Evolutionary conservation across 2,888 invertebrate species (phyloP), one percentile per base, ranked within the genome.

Genomic region (Ephialtes manifestator): DNA sequence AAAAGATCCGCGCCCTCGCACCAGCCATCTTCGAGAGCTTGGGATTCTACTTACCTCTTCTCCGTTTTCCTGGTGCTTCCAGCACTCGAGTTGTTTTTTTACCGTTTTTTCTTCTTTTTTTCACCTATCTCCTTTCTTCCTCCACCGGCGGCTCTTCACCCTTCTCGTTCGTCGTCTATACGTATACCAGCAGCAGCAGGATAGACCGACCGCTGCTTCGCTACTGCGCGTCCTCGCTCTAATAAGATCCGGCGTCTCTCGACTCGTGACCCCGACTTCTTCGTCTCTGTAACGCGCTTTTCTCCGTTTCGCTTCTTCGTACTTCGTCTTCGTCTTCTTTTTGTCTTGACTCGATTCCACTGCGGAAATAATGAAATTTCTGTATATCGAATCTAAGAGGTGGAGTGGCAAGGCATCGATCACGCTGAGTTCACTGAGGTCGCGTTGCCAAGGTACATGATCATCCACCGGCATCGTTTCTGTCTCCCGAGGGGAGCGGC

Each of bases 191-290:
- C 43, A 11, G 20, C 55, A 28, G 55, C 53, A 76, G 48, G 74
- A 35, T 84, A 68, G 68, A 65, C 18, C 58, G 58, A 71, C 75
- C 53, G 63, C 67, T 70, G 70, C 55, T 71, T 55, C 51, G 48
- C 58, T 63, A 39, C 43, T 68, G 53, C 53, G 39, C 76, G 43
- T 81, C 63, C 68, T 80, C 48, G 81, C 63, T 81, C 74, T 84
- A 84, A 84, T 81, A 78, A 81, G 78, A 78, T 78, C 81, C 74
- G 70, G 74, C 70, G 74, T 63, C 60, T 63, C 63, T 60, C 60
- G 53, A 68, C 63, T 77, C 53, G 18, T 35, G 81, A 60, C 24
- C 24, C 48, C n/a, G 48, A 63, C 65, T 63, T 39, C 48, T 71
- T 53, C 70, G 35, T 39, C 35, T 39, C 24, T 13, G 43, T 53